Percentiles rank a stretch among this genome's conserved stretches.
These are phyloP conservation scores for Arge pagana DNA, from an alignment of 2,888 invertebrate genomes.

Conservation along the genomic window DNA sequence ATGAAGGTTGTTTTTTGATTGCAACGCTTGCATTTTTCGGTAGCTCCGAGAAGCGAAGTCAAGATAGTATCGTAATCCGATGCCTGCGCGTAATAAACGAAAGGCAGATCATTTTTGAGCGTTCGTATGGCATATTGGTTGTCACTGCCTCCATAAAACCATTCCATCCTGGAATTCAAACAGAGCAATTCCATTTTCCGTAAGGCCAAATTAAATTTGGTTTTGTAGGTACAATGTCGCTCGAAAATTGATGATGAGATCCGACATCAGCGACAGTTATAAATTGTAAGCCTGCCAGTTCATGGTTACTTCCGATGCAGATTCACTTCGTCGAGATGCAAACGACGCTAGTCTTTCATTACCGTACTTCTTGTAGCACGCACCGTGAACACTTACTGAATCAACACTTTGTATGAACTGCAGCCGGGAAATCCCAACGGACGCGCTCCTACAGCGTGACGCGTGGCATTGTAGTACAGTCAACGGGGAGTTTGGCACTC, in stretches of 20 bases:
- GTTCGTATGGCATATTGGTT: neutral
- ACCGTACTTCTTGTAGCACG: slow-evolving; percentile 1
- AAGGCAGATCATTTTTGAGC: neutral
- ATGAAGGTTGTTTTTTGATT: neutral
- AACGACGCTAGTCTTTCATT: neutral
- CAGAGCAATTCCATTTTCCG: neutral
- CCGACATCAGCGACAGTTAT: too few relatives aligned
- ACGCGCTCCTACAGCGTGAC: too few relatives aligned
- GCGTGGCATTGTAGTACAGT: too few relatives aligned
- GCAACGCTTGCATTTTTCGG: neutral
- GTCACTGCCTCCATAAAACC: slow-evolving; percentile 11
- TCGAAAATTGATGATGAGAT: too few relatives aligned
- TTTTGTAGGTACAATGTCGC: too few relatives aligned
- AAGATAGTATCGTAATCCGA: slow-evolving; percentile 6
- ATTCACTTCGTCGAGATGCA: neutral
- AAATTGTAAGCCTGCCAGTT: too few relatives aligned
- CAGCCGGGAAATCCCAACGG: too few relatives aligned
- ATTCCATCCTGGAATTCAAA: neutral
- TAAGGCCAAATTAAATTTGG: slow-evolving; percentile 24
- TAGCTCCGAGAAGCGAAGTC: neutral
- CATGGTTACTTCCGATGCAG: neutral
- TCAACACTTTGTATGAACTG: neutral
- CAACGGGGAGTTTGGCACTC: too few relatives aligned
- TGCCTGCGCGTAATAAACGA: slow-evolving; percentile 3
- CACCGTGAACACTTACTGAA: neutral